Percentiles rank a stretch among this genome's conserved stretches.
phyloP scores from a whole-genome alignment of 1,140 invertebrate genomes.

The Atta colombica region DNA sequence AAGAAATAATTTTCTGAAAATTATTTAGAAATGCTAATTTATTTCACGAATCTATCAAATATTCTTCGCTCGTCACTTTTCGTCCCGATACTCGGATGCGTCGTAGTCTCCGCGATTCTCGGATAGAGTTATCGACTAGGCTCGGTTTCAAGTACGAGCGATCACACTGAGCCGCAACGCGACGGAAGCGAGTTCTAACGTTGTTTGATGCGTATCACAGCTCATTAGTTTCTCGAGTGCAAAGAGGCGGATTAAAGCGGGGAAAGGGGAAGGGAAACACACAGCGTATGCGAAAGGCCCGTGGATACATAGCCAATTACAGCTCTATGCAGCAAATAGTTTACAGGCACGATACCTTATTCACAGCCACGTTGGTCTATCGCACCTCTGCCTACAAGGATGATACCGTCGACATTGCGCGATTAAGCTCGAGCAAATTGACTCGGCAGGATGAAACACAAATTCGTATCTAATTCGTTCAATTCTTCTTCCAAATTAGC shows the following conservation, averaged over 20 bases:
- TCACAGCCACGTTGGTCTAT: constrained; percentile 65
- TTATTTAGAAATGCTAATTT: background rate
- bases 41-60: background rate
- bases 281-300: constrained; percentile 76
- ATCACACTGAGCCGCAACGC: constrained; percentile 32
- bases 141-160: constrained; percentile 17
- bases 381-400: background rate
- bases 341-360: constrained; percentile 80
- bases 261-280: constrained; percentile 30
- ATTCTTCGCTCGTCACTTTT: background rate
- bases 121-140: constrained; percentile 20
- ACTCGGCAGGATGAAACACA: background rate
- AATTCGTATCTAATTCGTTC: background rate
- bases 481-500: background rate
- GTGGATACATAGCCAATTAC: constrained; percentile 83
- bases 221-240: constrained; percentile 83
- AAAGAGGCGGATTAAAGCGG: constrained; percentile 71
- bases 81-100: too few species aligned
- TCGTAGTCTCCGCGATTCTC: background rate
- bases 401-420: constrained; percentile 2
- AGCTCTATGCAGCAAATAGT: constrained; percentile 84
- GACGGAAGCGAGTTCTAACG: constrained; percentile 71
- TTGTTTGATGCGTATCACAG: constrained; percentile 83
- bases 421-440: background rate
- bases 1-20: background rate